A percentile compares a stretch with the other conserved stretches of the same genome.
Conservation (phyloP, 2,113 vertebrate genomes). For the Sorex fumeus region DNA sequence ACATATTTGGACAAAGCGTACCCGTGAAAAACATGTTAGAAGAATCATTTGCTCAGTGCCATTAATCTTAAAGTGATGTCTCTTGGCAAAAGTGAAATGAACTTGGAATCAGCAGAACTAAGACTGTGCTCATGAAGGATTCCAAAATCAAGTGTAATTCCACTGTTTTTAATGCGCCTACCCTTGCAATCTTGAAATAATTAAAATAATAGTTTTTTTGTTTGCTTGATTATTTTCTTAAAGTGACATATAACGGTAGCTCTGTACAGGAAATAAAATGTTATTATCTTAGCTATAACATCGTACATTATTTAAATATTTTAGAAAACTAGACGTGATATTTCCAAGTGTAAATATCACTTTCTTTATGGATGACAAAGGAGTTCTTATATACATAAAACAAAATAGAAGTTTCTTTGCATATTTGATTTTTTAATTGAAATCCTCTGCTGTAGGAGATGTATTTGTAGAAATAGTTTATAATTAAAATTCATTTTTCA, state of each 20-base stretch:
- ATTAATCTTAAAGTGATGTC: not conserved
- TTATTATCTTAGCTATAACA: not conserved
- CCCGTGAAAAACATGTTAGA: not conserved
- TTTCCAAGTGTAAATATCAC: slow-evolving; percentile 37
- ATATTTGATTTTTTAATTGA: slow-evolving; percentile 54
- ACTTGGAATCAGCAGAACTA: not conserved
- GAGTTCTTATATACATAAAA: slow-evolving; percentile 31
- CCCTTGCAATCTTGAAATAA: not conserved
- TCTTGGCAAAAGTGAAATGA: not conserved
- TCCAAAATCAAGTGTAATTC: not conserved
- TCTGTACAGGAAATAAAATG: slow-evolving; percentile 19
- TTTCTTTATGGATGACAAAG: slow-evolving; percentile 50
- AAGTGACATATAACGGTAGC: slow-evolving; percentile 16
- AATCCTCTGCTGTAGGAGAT: slow-evolving; percentile 10
- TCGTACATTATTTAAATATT: not conserved
- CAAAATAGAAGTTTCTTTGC: slow-evolving; percentile 51
- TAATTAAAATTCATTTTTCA: slow-evolving; percentile 54
- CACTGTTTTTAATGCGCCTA: not conserved
- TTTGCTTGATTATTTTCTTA: slow-evolving; percentile 19
- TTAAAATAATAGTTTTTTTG: slow-evolving; percentile 8
- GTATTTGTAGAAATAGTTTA: not conserved
- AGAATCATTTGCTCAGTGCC: slow-evolving; percentile 19
- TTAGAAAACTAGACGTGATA: slow-evolving; percentile 6
- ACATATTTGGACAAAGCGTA: not conserved
- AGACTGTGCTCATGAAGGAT: not conserved